Base-by-base conservation (phyloP, 2,888 invertebrate species). In the Spialia ferax region DNA sequence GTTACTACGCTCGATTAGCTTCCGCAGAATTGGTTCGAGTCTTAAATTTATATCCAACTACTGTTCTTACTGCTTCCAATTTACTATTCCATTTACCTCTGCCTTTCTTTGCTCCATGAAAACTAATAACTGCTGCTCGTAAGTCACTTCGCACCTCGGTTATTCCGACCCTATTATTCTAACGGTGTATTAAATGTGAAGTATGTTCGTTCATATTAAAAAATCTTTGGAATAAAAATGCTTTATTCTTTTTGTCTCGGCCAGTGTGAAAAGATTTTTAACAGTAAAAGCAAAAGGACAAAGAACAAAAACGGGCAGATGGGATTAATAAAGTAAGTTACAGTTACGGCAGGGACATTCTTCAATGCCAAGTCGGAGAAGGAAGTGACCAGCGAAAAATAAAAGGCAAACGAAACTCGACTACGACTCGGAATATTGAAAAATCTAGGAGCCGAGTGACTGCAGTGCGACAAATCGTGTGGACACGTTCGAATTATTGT, bases 391-490 rank as follows among this genome's bases (percentile, higher is more conserved):
- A 71, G 70, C 70, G 60, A 69, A 68, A 74, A 75, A 74, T 73
- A 71, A 67, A 67, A 60, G 66, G 32, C 52, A 73, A 72, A 74
- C 71, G 71, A 66, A 64, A 64, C 76, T 74, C 75, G 76, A 75
- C 73, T 74, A 55, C 54, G 67, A 67, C 61, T 61, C 75, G 64
- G 79, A 87, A 85, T 84, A 86, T 86, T 85, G 83, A 87, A 87
- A 86, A 85, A 76, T 80, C 77, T 77, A 73, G 77, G 48, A 20
- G 59, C 75, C 77, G 75, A 73, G 79, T 78, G 75, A 74, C 89
- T 89, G 88, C 91, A 90, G 75, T 90, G 91, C 90, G 90, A 88
- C 89, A 90, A 88, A 86, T 89, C 84, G 85, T 76, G 84, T 83
- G 86, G 85, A 90, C 91, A 91, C 76, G 75, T 77, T 73, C 71